Conservation (phyloP, 1,140 invertebrate species). For the Danaus melanippus region DNA sequence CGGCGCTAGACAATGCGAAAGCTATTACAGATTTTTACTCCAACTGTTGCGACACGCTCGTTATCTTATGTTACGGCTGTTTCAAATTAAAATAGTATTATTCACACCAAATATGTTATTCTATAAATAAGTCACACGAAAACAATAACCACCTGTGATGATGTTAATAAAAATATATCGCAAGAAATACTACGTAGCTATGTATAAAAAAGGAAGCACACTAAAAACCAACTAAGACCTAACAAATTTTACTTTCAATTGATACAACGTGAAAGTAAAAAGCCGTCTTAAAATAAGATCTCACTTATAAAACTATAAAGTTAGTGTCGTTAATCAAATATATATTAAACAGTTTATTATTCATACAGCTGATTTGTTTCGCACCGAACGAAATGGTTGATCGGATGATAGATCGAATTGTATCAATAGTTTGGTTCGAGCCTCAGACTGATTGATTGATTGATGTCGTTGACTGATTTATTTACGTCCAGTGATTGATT, state of each 20-base stretch:
- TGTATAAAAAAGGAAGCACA: background rate
- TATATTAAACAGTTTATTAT: conserved; percentile 36
- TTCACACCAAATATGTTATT: too few relatives aligned
- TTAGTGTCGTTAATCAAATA: background rate
- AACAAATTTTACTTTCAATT: conserved; percentile 50
- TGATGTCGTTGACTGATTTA: conserved; percentile 42
- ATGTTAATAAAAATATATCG: too few relatives aligned
- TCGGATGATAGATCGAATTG: conserved; percentile 47
- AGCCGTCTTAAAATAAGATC: conserved; percentile 11
- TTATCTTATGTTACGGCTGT: conserved; percentile 12
- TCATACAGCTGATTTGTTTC: conserved; percentile 49
- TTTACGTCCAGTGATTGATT: conserved; percentile 32
- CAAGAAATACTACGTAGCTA: too few relatives aligned
- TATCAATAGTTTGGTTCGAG: conserved; percentile 47
- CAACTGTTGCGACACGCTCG: conserved; percentile 30
- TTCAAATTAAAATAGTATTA: too few relatives aligned
- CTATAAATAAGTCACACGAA: too few relatives aligned
- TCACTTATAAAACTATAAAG: conserved; percentile 27
- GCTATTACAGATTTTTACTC: conserved; percentile 53
- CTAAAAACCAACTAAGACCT: conserved; percentile 49
- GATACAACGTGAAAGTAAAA: conserved; percentile 26
- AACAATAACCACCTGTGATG: too few relatives aligned
- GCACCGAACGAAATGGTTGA: conserved; percentile 27
- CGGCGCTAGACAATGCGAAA: conserved; percentile 49
- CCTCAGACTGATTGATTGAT: conserved; percentile 49